Percentiles rank a stretch among this genome's conserved stretches.
phyloP scores from a whole-genome alignment of 2,797 vertebrate genomes.

The Poecilia velifera region DNA sequence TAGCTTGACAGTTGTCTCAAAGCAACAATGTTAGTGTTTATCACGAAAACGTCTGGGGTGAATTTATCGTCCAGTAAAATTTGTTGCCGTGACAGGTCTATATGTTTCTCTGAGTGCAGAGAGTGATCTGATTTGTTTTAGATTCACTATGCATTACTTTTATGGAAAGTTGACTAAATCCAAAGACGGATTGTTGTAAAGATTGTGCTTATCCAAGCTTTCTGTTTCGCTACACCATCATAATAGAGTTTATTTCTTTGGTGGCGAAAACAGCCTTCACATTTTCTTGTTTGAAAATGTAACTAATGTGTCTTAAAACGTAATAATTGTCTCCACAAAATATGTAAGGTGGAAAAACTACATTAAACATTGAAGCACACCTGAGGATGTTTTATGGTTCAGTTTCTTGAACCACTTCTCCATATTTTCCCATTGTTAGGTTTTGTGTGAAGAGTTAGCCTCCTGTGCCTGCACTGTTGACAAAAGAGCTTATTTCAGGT shows the following conservation, averaged over 20 bases:
- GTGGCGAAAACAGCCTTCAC: background rate
- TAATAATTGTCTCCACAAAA: background rate
- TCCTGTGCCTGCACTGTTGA: slow-evolving; percentile 6
- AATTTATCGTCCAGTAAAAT: too few species aligned
- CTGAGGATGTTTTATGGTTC: background rate
- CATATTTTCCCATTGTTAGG: background rate
- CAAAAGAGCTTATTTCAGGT: slow-evolving; percentile 27
- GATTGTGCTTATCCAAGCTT: background rate
- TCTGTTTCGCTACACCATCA: background rate
- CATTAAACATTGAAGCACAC: background rate
- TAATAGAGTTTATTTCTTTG: background rate
- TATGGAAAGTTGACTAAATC: background rate
- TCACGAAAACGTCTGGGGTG: too few species aligned
- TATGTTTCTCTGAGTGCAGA: background rate
- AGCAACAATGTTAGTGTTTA: too few species aligned
- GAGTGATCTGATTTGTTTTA: background rate
- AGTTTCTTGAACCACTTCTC: background rate
- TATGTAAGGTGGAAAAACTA: background rate
- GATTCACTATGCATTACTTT: background rate
- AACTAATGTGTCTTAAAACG: background rate
- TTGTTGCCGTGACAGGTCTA: too few species aligned
- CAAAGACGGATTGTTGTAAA: background rate
- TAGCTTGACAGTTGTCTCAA: too few species aligned
- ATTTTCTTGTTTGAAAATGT: background rate
- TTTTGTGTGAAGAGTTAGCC: background rate